Conservation (phyloP, 2,113 vertebrate species). For the Gulo gulo region DNA sequence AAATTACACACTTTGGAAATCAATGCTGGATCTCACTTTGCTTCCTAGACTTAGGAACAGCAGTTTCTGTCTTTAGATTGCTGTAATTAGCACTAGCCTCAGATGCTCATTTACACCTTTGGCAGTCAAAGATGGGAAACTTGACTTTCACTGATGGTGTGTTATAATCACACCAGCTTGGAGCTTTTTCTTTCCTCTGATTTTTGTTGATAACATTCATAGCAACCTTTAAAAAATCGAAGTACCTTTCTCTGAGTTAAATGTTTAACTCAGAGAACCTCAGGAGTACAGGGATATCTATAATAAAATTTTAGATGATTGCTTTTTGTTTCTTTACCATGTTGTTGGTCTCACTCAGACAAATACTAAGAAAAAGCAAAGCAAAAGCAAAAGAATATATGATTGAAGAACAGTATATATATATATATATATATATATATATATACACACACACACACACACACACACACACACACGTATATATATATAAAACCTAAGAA, state of each 20-base stretch:
- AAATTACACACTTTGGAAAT: conserved; percentile 71
- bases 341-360: neutral
- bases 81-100: conserved; percentile 72
- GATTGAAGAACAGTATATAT: neutral
- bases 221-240: conserved; percentile 9
- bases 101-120: conserved; percentile 80
- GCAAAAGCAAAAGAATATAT: neutral
- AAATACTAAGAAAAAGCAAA: neutral
- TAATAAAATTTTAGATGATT: neutral
- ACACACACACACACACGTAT: no score
- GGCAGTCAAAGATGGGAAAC: conserved; percentile 67
- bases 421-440: no score
- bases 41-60: conserved; percentile 56
- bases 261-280: neutral
- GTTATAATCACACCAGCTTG: conserved; percentile 70
- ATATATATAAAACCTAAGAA: neutral
- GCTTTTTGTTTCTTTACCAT: neutral
- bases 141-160: conserved; percentile 57
- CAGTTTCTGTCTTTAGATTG: conserved; percentile 66
- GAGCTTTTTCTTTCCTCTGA: conserved; percentile 42
- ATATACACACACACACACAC: no score
- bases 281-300: neutral
- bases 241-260: conserved; percentile 24
- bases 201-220: conserved; percentile 37
- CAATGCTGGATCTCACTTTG: conserved; percentile 57